Percentiles rank a stretch among this genome's conserved stretches.
These are phyloP conservation scores for Mesorhabditis belari DNA, from an alignment of 2,888 invertebrate genomes.

Conservation along the genomic window DNA sequence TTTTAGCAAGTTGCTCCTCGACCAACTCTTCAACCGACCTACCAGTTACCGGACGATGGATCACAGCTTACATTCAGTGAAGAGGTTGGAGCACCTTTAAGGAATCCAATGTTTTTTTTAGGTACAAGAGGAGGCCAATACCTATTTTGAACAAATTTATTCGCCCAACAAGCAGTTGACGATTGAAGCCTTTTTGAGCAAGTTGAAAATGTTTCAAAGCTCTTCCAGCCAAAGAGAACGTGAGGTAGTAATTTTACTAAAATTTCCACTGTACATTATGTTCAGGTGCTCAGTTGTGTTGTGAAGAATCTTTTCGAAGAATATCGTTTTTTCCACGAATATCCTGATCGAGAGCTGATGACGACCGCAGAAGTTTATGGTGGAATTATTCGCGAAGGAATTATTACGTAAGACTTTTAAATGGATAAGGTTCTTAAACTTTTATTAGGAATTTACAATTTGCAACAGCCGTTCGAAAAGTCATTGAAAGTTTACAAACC, in stretches of 20 bases:
- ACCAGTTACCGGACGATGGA: not conserved
- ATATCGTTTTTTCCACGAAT: conserved; percentile 95
- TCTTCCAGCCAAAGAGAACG: conserved; percentile 75
- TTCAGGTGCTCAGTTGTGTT: conserved; percentile 80
- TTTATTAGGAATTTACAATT: conserved; percentile 39
- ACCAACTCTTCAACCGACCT: not conserved
- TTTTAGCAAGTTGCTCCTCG: not conserved
- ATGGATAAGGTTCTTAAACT: not conserved
- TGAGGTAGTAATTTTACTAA: conserved; percentile 3
- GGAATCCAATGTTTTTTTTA: conserved; percentile 59
- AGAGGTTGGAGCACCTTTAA: conserved; percentile 16
- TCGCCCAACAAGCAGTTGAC: conserved; percentile 57
- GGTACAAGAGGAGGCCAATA: conserved; percentile 96
- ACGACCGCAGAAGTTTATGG: conserved; percentile 96
- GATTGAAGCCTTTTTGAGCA: conserved; percentile 89
- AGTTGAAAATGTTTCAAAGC: conserved; percentile 89
- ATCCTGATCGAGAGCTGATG: conserved; percentile 92
- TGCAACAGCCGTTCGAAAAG: conserved; percentile 46
- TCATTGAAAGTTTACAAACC: conserved; percentile 68
- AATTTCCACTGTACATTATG: too few species aligned
- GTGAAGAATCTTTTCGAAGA: conserved; percentile 93
- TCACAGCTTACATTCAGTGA: not conserved
- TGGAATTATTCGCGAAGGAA: conserved; percentile 60
- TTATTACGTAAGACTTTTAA: conserved; percentile 55
- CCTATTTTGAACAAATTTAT: conserved; percentile 78